Conservation (phyloP, 30 jellyfish, hydroid and myxozoan genomes). For the Morbakka virulenta region DNA sequence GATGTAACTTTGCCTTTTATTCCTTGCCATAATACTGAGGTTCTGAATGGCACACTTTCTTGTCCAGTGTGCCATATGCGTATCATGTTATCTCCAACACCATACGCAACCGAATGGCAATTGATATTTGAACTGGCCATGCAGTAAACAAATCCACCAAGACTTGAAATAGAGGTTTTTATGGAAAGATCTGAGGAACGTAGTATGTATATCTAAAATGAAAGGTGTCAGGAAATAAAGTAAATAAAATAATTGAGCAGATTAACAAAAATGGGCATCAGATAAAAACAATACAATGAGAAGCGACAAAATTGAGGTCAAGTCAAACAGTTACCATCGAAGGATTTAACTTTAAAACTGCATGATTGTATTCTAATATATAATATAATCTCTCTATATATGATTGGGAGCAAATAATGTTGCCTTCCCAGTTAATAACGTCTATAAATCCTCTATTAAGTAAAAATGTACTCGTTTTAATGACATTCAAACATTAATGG, state of each 20-base stretch:
- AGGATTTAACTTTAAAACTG: too few species aligned
- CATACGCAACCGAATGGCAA: conserved; percentile 67
- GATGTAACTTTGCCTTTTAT: conserved; percentile 81
- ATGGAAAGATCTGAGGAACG: background rate
- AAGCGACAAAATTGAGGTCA: too few species aligned
- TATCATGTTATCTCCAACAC: conserved; percentile 90
- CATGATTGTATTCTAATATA: too few species aligned
- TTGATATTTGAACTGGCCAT: conserved; percentile 57
- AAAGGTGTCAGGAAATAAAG: background rate
- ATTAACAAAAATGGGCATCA: background rate
- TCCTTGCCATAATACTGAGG: conserved; percentile 75
- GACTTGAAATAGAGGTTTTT: conserved; percentile 59
- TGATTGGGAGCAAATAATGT: too few species aligned
- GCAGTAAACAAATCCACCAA: conserved; percentile 90
- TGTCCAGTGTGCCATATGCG: conserved; percentile 87
- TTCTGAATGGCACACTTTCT: conserved; percentile 24
- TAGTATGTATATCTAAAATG: conserved; percentile 8
- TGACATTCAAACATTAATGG: too few species aligned
- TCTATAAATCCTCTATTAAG: too few species aligned
- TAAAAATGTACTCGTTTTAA: too few species aligned
- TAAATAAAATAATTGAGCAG: background rate
- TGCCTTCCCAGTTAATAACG: too few species aligned
- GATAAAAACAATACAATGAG: too few species aligned
- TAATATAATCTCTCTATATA: too few species aligned
- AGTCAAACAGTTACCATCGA: too few species aligned